Percentiles rank a stretch among this genome's conserved stretches.
Conservation (phyloP, 2,797 vertebrate genomes). For the Aselliscus stoliczkanus region DNA sequence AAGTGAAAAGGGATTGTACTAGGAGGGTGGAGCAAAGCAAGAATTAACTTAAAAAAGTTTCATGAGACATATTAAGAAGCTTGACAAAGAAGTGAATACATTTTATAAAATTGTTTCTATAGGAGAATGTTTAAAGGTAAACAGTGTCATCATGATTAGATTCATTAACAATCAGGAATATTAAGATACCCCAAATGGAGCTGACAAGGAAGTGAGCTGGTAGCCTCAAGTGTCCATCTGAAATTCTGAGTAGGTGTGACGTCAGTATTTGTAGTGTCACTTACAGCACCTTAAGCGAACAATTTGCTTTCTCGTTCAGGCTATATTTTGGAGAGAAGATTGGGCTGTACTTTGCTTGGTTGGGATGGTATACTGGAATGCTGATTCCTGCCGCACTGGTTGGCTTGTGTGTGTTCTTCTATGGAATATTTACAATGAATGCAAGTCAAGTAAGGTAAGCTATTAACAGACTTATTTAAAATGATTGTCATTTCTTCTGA, state of each 20-base stretch:
- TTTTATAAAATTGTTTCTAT: background rate
- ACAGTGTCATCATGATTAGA: background rate
- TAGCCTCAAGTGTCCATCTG: background rate
- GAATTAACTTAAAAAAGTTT: background rate
- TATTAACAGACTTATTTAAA: background rate
- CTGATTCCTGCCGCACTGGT: conserved; percentile 96
- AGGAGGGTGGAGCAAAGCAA: background rate
- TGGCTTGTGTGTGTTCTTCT: conserved; percentile 97
- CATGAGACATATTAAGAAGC: background rate
- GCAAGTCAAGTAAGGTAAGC: conserved; percentile 97
- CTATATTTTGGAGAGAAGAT: conserved; percentile 99
- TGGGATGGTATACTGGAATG: conserved; percentile 99
- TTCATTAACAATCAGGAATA: background rate
- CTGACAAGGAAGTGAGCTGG: background rate
- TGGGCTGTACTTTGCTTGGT: conserved; percentile 97
- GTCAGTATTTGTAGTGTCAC: rapidly evolving
- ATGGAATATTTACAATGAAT: conserved; percentile 98
- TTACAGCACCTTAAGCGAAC: background rate
- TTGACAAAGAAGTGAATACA: background rate
- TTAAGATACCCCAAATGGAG: background rate
- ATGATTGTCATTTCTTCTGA: background rate
- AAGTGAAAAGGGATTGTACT: background rate
- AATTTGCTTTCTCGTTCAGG: conserved; percentile 79
- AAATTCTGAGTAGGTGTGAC: background rate
- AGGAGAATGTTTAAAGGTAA: background rate